Evolutionary conservation across 2,113 vertebrate genomes (phyloP), one percentile per base, ranked within the genome.

Genomic region (Campylomormyrus tamandua): DNA sequence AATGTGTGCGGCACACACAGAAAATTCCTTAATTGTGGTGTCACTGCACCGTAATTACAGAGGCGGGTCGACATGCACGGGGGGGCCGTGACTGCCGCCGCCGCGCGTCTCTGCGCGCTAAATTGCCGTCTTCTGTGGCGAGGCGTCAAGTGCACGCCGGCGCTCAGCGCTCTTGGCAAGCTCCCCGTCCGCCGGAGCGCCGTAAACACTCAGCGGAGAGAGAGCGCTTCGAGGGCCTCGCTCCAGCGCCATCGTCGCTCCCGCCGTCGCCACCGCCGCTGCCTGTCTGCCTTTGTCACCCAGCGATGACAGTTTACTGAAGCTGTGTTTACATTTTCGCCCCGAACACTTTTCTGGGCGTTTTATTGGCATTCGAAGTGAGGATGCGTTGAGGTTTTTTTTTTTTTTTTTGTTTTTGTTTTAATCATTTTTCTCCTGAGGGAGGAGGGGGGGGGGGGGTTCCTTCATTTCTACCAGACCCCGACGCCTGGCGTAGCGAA

Each of bases 101-200:
- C 91, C 91, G 92, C 24, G 56, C 92, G 93, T 93, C 93, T 95
- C 31, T 87, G 85, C 27, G 50, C 15, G 85, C 50, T 87, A 87
- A 87, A 87, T 87, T 56, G 50, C 50, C 49, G 50, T 53, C 85
- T 87, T 53, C 48, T 87, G 50, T 49, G 27, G 50, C 5, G 85
- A 87, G 11, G 48, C 48, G 13, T 87, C 50, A 31, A 87, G 50
- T 53, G 45, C 27, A 49, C 46, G 48, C 48, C 27, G 85, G 49
- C n/a, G 46, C 83, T 85, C 46, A 0, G 50, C 17, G n/a, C 11
- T 24, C 85, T 53, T 52, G 85, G 85, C 85, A 53, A 49, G 50
- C n/a, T 10, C 27, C 85, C 31, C 85, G 50, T 42, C 87, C 87
- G 52, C 39, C 56, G 53, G 35, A 62, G 35, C 39, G 56, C 53